Conservation (phyloP, 2,113 vertebrate species). For the Eurystomus gularis region DNA sequence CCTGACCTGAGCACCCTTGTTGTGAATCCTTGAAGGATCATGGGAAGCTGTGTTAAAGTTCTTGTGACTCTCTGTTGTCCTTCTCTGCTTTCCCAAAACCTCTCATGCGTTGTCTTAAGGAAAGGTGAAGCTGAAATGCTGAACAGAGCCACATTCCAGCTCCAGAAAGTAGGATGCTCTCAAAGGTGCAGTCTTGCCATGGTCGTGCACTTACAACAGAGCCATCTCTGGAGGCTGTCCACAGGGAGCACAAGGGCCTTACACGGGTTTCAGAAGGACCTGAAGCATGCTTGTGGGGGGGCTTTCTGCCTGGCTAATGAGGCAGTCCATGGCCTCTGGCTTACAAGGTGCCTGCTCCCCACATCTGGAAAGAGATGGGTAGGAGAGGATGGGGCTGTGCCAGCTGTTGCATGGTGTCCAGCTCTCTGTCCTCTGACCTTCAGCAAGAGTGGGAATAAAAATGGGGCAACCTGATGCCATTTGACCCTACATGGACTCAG, state of each 20-base stretch:
- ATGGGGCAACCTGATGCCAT: background rate
- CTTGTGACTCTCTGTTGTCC: background rate
- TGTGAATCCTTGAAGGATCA: background rate
- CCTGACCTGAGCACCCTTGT: background rate
- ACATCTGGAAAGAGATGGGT: background rate
- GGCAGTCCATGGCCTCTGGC: background rate
- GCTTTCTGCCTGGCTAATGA: background rate
- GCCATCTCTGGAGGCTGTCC: background rate
- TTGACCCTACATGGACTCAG: background rate
- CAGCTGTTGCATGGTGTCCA: accelerated
- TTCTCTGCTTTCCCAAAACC: background rate
- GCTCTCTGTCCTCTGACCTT: background rate
- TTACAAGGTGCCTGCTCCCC: background rate
- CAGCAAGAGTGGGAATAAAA: background rate
- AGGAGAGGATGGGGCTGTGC: background rate
- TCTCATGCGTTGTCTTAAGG: background rate
- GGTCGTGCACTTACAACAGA: background rate
- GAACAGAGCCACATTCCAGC: background rate
- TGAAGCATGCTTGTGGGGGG: background rate
- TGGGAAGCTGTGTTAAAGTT: background rate
- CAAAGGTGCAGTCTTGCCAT: background rate
- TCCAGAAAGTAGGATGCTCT: background rate
- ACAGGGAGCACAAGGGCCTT: background rate
- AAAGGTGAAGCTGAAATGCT: background rate
- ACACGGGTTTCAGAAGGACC: background rate